Percentiles rank a stretch among this genome's conserved stretches.
These are phyloP conservation scores for Hydriomena furcata DNA, from an alignment of 2,888 invertebrate species.

Conservation along the genomic window DNA sequence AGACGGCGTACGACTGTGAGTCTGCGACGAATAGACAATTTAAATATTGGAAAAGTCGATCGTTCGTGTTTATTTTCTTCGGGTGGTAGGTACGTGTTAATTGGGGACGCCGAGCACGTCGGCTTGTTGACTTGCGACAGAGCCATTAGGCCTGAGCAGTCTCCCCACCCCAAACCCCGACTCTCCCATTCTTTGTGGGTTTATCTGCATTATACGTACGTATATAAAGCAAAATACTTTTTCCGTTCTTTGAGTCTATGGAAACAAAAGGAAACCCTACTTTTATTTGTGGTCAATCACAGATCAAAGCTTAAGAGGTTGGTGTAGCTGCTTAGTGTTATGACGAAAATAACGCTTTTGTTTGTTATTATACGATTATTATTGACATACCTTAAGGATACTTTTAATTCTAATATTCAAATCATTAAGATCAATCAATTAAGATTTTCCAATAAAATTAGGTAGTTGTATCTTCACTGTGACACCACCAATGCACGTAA, in stretches of 20 bases:
- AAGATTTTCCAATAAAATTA: too few species aligned
- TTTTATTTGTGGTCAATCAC: conserved; percentile 17
- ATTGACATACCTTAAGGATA: too few species aligned
- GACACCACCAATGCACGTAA: too few species aligned
- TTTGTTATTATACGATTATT: too few species aligned
- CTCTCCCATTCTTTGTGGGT: conserved; percentile 53
- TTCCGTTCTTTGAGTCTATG: conserved; percentile 26
- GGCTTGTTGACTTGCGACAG: conserved; percentile 71
- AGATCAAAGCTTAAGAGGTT: conserved; percentile 8
- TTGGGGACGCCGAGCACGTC: conserved; percentile 67
- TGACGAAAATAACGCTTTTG: too few species aligned
- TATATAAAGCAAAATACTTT: conserved; percentile 34
- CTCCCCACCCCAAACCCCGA: conserved; percentile 35
- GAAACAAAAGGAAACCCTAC: conserved; percentile 20
- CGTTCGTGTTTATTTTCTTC: conserved; percentile 61
- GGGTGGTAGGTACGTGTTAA: conserved; percentile 58
- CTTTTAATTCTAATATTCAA: not conserved
- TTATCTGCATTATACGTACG: conserved; percentile 50
- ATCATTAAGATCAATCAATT: too few species aligned
- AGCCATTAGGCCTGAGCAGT: conserved; percentile 59
- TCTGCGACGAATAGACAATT: conserved; percentile 38
- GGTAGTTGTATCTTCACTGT: too few species aligned
- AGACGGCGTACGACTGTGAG: conserved; percentile 8
- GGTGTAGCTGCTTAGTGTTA: too few species aligned
- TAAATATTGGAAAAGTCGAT: conserved; percentile 50